These are phyloP conservation scores for Amphipyra tragopoginis DNA, from an alignment of 2,888 invertebrate species.

Conservation along the genomic window DNA sequence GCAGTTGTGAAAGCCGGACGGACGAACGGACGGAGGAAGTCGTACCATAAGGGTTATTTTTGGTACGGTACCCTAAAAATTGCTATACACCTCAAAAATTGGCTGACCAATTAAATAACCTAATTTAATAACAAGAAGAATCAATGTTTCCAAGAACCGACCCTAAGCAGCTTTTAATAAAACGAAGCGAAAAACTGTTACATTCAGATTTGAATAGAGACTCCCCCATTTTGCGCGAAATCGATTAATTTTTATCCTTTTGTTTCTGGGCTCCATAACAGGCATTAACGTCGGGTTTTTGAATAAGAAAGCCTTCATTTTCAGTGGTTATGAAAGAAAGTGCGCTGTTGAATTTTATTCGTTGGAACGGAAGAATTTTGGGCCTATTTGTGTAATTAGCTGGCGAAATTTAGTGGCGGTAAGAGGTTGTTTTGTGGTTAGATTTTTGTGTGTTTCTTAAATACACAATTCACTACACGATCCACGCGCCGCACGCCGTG, in stretches of 20 bases:
- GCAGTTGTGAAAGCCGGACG: no score
- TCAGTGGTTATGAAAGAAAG: slow-evolving; percentile 47
- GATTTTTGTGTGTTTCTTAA: slow-evolving; percentile 24
- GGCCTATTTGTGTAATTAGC: slow-evolving; percentile 51
- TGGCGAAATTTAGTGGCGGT: slow-evolving; percentile 43
- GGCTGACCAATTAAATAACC: slow-evolving; percentile 36
- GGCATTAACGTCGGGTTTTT: slow-evolving; percentile 47
- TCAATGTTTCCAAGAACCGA: slow-evolving; percentile 26
- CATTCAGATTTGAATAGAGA: slow-evolving; percentile 40
- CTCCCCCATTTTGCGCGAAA: slow-evolving; percentile 33
- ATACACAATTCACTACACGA: no score
- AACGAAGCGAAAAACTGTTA: slow-evolving; percentile 42
- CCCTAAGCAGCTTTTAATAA: slow-evolving; percentile 46
- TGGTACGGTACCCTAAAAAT: no score
- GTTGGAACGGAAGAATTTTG: slow-evolving; percentile 36
- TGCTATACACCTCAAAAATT: no score
- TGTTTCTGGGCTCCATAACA: slow-evolving; percentile 50
- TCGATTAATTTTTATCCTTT: slow-evolving; percentile 59
- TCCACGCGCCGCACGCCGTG: no score
- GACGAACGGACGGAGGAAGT: no score
- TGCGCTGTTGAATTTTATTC: slow-evolving; percentile 52
- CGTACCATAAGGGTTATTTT: no score
- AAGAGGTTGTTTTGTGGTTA: slow-evolving; percentile 26
- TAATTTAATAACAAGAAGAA: slow-evolving; percentile 32
- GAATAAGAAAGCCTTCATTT: slow-evolving; percentile 49